These are phyloP conservation scores for Carterocephalus palaemon DNA, from an alignment of 2,888 invertebrate species.

Conservation along the genomic window DNA sequence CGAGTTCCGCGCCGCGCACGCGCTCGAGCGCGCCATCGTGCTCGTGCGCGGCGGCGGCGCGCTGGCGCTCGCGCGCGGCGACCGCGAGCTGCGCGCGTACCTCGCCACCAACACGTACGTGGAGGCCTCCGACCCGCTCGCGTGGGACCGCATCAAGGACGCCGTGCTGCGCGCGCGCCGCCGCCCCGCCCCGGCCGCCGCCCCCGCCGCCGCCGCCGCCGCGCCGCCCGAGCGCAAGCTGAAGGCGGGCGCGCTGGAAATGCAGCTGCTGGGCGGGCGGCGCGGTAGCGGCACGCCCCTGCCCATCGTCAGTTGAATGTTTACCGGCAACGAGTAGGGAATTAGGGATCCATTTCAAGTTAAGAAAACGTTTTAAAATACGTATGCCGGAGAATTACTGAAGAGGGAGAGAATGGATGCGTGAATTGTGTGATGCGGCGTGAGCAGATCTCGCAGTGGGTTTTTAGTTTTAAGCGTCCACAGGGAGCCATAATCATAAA, in stretches of 20 bases:
- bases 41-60: slow-evolving; percentile 80
- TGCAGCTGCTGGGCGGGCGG: neutral
- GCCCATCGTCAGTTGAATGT: too few species aligned
- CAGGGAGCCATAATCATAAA: too few species aligned
- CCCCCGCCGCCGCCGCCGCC: neutral
- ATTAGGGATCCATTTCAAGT: too few species aligned
- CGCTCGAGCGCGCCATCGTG: slow-evolving; percentile 84
- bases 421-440: too few species aligned
- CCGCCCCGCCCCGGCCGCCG: neutral
- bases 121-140: slow-evolving; percentile 2
- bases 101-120: slow-evolving; percentile 1
- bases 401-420: too few species aligned
- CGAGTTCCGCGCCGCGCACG: slow-evolving; percentile 36
- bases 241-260: neutral
- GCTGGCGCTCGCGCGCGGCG: slow-evolving; percentile 76
- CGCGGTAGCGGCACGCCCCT: too few species aligned
- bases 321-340: too few species aligned
- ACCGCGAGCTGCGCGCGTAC: slow-evolving; percentile 37
- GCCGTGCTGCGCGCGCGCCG: slow-evolving; percentile 1
- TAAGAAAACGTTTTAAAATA: too few species aligned
- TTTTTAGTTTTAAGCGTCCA: too few species aligned
- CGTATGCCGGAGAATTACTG: too few species aligned
- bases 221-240: too few species aligned
- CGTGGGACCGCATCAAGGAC: slow-evolving; percentile 5
- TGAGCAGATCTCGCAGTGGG: too few species aligned